Base-by-base conservation (phyloP, 2,797 vertebrate species). In the Loriculus beryllinus region DNA sequence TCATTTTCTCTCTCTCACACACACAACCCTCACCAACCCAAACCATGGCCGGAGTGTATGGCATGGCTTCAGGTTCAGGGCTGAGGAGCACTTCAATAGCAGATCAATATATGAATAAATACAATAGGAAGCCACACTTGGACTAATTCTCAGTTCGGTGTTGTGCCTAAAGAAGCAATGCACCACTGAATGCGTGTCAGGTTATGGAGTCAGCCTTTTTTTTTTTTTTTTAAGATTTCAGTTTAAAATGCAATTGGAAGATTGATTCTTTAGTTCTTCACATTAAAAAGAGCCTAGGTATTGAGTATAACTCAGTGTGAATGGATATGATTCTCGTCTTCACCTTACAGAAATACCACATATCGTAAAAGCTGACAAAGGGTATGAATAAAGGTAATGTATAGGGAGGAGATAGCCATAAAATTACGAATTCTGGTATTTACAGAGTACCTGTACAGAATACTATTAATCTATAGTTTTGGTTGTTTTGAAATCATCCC, bases 211-310 rank as follows among this genome's bases (percentile, higher is more conserved):
- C 25, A 20, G 70, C 59, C 37, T 51, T 81, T 81, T 85, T 45
- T 39, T 48, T 63, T 62, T 57, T 43, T 78, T 76, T 54, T 9
- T 33, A 43, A 65, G 33, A 26, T 82, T 90, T 69, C 56, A 70
- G 67, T 77, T 97, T 88, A 85, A 91, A 95, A 93, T 83, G 65
- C 93, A 95, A 93, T 92, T 92, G 89, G 90, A 96, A 97, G 94
- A 93, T 79, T 90, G 93, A 95, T 96, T 87, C 85, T 93, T 70
- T 94, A 93, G 94, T 83, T 96, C 65, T 65, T 92, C 80, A 77
- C 80, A 37, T 96, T 96, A 88, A 81, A 88, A 88, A 75, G 63
- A 85, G 93, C 59, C 60, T 52, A 54, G 79, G 60, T 78, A 84
- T 76, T 23, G 21, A 59, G 63, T 7, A 91, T 95, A 95, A 96